phyloP scores from a whole-genome alignment of 1,140 invertebrate species.

The Megalonaias nervosa region DNA sequence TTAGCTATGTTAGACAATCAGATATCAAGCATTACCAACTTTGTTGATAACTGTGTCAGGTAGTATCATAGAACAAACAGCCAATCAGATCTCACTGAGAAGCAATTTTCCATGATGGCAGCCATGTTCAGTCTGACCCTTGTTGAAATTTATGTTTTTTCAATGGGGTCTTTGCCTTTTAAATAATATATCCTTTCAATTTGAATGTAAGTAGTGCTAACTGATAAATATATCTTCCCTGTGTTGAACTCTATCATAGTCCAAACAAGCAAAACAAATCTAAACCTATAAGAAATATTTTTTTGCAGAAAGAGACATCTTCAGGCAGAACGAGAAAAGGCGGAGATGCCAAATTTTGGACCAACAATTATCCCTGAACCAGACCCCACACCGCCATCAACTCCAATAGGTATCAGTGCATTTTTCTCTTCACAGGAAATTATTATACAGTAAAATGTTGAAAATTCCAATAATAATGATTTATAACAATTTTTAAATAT shows the following conservation, averaged over 20 bases:
- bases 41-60: no score
- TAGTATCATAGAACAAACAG: no score
- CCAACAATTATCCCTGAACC: slow-evolving; percentile 65
- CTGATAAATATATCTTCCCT: not conserved
- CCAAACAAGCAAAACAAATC: no score
- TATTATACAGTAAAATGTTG: not conserved
- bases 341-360: slow-evolving; percentile 65
- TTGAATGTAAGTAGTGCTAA: not conserved
- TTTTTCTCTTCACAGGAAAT: not conserved
- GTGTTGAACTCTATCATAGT: not conserved
- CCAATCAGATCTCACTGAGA: no score
- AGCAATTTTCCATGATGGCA: no score
- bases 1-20: no score
- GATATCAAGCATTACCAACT: no score
- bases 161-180: no score
- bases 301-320: slow-evolving; percentile 57
- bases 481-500: no score
- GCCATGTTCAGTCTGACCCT: not conserved
- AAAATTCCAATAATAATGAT: no score
- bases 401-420: slow-evolving; percentile 55
- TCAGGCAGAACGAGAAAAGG: slow-evolving; percentile 61
- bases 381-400: slow-evolving; percentile 59
- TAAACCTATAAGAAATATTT: not conserved
- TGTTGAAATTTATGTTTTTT: not conserved
- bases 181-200: not conserved